These are phyloP conservation scores for Spodoptera frugiperda DNA, from an alignment of 1,140 invertebrate species.

Conservation along the genomic window DNA sequence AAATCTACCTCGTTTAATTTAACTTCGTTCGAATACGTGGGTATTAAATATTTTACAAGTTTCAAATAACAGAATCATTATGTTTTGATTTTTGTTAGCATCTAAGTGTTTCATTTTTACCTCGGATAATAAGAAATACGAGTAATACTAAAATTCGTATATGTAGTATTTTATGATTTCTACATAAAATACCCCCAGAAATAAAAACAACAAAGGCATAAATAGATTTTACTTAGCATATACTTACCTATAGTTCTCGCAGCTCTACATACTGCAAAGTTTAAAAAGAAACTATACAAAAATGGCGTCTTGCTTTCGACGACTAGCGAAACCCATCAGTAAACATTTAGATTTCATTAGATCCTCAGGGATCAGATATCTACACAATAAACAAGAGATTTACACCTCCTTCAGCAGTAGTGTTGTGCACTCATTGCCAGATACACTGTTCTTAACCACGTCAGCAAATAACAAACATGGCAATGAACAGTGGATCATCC, in stretches of 20 bases:
- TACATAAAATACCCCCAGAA: too few relatives aligned
- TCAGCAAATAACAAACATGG: constrained; percentile 60
- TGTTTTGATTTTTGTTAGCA: not conserved
- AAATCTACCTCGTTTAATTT: constrained; percentile 3
- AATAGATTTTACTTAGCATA: too few relatives aligned
- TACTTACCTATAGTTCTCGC: too few relatives aligned
- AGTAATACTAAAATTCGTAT: too few relatives aligned
- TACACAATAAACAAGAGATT: constrained; percentile 33
- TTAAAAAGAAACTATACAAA: not conserved
- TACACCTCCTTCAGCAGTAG: constrained; percentile 40
- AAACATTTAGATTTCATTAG: constrained; percentile 33
- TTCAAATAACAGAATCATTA: too few relatives aligned
- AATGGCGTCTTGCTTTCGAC: not conserved
- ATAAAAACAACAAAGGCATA: too few relatives aligned
- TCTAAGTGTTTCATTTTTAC: too few relatives aligned
- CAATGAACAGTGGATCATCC: constrained; percentile 67
- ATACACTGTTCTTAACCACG: constrained; percentile 51
- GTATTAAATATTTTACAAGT: not conserved
- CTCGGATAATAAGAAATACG: too few relatives aligned
- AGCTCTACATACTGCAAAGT: too few relatives aligned
- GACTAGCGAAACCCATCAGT: not conserved
- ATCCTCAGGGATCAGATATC: not conserved
- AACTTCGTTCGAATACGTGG: constrained; percentile 4
- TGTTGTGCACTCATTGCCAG: constrained; percentile 43
- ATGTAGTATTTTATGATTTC: too few relatives aligned